Percentiles rank a stretch among this genome's conserved stretches.
phyloP scores from a whole-genome alignment of 2,797 vertebrate species.

The Etheostoma perlongum region DNA sequence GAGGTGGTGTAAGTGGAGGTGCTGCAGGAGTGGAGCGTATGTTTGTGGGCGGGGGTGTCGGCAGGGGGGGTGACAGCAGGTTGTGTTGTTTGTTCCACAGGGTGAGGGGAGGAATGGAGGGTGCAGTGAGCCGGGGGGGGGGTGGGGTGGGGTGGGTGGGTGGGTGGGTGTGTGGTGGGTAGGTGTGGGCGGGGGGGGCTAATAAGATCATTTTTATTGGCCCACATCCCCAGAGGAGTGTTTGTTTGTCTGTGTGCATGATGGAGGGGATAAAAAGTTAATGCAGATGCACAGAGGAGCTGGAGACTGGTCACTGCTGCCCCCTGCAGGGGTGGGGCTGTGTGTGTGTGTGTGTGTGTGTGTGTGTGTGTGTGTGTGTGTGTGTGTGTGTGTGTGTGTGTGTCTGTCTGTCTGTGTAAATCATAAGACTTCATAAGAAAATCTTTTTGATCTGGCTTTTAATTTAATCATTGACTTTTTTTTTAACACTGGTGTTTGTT shows the following conservation, averaged over 20 bases:
- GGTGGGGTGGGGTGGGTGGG: no score
- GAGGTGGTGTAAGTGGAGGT: slow-evolving; percentile 30
- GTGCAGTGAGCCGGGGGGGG: slow-evolving; percentile 40
- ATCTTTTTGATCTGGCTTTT: no score
- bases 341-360: background rate
- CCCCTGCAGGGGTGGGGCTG: slow-evolving; percentile 76
- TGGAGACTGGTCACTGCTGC: slow-evolving; percentile 79
- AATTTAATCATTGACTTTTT: no score
- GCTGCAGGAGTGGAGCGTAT: slow-evolving; percentile 47
- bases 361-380: no score
- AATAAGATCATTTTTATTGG: slow-evolving; percentile 83
- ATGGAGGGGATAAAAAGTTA: slow-evolving; percentile 78
- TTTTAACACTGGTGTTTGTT: no score
- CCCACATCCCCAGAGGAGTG: slow-evolving; percentile 77
- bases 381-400: no score
- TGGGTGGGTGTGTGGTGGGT: no score
- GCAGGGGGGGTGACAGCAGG: slow-evolving; percentile 69
- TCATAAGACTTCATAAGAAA: no score
- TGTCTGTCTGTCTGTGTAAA: no score
- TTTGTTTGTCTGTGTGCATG: slow-evolving; percentile 83
- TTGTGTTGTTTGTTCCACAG: slow-evolving; percentile 67
- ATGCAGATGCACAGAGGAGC: slow-evolving; percentile 64
- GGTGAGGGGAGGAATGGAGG: slow-evolving; percentile 60
- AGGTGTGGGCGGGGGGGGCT: slow-evolving; percentile 45
- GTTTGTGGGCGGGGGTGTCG: slow-evolving; percentile 58